Base-by-base conservation (phyloP, 2,113 vertebrate species). In the Phaethornis superciliosus region DNA sequence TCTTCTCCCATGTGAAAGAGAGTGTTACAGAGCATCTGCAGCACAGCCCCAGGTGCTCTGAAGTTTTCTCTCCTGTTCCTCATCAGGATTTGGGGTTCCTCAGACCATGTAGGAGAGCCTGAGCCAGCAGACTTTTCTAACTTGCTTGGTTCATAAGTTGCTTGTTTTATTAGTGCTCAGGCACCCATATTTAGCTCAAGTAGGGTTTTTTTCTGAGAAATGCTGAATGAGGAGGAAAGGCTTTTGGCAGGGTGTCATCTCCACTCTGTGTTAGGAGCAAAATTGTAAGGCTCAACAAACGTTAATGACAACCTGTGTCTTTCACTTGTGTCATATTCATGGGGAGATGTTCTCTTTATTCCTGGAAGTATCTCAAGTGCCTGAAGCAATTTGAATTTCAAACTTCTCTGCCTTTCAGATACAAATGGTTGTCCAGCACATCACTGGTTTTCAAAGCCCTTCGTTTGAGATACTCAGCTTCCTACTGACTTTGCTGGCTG, bases 401-500 rank as follows among this genome's bases (percentile, higher is more conserved):
- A 85, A 89, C 51, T 74, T 52, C 54, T 92, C 40, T 97, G 67
- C 76, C 88, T 98, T 97, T 69, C 98, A 99, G 99, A 98, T 98
- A 69, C 97, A 98, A 94, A 98, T 99, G 94, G 95, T 98, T 83
- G 97, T 99, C 92, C 98, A 98, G 93, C 97, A 99, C 65, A 67
- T 97, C 33, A 94, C 97, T 56, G 98, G 98, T 15, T 96, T 98
- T 64, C 98, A 97, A 94, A 99, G 96, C 97, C 97, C 97, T 18
- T 98, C 97, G 2, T 97, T 98, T 52, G 99, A 99, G 97, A 98
- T 97, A 0, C 94, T 99, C 85, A 98, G 99, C 96, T 99, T 99
- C 95, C 97, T 99, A 62, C 98, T 99, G 89, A 99, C 98, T 54
- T 95, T 98, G 88, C 98, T 99, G 68, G 98, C 99, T 59, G 97